Evolutionary conservation across 1,140 invertebrate genomes (phyloP).

Genomic region (Zophobas morio): DNA sequence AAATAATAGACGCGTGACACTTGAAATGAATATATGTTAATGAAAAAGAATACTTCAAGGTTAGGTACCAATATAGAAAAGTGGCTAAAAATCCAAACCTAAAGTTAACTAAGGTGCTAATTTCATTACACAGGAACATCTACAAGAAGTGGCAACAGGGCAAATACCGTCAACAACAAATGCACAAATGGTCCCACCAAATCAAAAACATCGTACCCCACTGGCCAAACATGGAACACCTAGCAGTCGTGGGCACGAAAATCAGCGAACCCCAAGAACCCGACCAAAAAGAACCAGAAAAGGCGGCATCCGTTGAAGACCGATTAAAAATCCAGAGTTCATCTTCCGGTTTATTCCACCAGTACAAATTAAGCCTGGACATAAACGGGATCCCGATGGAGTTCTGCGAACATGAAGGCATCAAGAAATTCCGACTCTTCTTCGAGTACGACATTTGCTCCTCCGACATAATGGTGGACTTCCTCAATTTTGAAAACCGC

Average conservation of each 20-base stretch:
- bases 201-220: constrained; percentile 51
- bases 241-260: constrained; percentile 26
- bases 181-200: constrained; percentile 41
- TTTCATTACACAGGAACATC: constrained; percentile 36
- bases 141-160: constrained; percentile 49
- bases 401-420: constrained; percentile 19
- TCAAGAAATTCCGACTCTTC: constrained; percentile 46
- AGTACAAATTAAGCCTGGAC: constrained; percentile 26
- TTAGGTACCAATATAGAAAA: too few relatives aligned
- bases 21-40: too few relatives aligned
- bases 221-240: constrained; percentile 37
- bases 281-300: constrained; percentile 29
- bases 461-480: constrained; percentile 6
- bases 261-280: not conserved
- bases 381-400: constrained; percentile 42
- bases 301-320: too few relatives aligned
- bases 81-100: too few relatives aligned
- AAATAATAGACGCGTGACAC: too few relatives aligned
- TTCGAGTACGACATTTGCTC: constrained; percentile 51
- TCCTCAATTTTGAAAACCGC: constrained; percentile 53
- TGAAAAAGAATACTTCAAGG: too few relatives aligned
- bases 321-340: not conserved
- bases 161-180: constrained; percentile 46
- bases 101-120: too few relatives aligned
- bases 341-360: not conserved